Evolutionary conservation across 2,888 invertebrate species (phyloP).

Genomic region (Nomada ferruginata): DNA sequence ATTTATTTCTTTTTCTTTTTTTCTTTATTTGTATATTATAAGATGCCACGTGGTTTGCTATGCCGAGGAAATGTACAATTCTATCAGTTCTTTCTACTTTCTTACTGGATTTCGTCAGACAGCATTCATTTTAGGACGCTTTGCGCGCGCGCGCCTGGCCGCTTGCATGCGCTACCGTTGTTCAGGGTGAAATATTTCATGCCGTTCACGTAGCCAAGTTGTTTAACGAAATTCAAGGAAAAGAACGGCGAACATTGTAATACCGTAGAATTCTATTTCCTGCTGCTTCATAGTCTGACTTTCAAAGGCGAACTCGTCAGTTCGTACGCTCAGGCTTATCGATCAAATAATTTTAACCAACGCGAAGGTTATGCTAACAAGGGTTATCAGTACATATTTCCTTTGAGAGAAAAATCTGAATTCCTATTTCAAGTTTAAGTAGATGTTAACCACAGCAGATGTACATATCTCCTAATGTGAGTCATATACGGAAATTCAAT

Average conservation of each 20-base stretch:
- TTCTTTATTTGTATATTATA: neutral
- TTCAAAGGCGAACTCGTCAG: neutral
- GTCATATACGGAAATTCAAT: too few relatives aligned
- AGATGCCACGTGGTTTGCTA: neutral
- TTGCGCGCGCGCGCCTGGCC: neutral
- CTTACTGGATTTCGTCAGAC: neutral
- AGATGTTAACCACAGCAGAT: neutral
- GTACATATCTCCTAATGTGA: neutral
- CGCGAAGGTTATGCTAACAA: neutral
- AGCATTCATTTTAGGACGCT: conserved; percentile 26
- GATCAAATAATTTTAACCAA: neutral
- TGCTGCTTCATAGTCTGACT: neutral
- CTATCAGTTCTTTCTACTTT: neutral
- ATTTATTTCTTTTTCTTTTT: too few relatives aligned
- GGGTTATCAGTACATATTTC: neutral
- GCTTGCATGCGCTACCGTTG: neutral
- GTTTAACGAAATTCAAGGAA: conserved; percentile 17
- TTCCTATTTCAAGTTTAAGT: neutral
- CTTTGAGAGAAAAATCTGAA: neutral
- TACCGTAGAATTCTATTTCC: neutral
- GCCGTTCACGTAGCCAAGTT: neutral
- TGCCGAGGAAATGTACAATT: conserved; percentile 12
- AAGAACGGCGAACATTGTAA: conserved; percentile 12
- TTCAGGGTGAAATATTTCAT: neutral
- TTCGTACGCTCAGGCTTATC: neutral